phyloP scores from a whole-genome alignment of 2,113 vertebrate species.

The Melanotaenia duboulayi region DNA sequence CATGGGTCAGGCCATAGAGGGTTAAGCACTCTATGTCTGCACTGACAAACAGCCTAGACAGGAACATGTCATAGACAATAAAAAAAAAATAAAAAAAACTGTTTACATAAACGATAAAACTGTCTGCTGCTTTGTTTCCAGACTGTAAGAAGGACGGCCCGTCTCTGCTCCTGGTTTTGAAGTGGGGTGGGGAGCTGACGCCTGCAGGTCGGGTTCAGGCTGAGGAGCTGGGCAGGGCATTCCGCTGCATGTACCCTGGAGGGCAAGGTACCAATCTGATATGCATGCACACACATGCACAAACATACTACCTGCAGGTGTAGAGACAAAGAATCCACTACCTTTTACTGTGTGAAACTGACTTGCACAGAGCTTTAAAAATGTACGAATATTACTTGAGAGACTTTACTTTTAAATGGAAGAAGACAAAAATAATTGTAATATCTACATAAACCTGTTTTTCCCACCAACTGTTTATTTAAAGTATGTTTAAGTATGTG shows the following conservation, averaged over 20 bases:
- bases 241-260: constrained; percentile 98
- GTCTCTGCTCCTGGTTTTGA: constrained; percentile 92
- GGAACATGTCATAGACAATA: too few species aligned
- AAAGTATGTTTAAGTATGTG: too few species aligned
- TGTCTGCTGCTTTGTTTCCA: constrained; percentile 59
- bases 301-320: not conserved
- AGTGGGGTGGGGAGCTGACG: constrained; percentile 97
- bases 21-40: too few species aligned
- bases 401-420: too few species aligned
- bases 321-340: not conserved
- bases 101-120: not conserved
- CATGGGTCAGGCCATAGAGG: too few species aligned
- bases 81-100: too few species aligned
- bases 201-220: constrained; percentile 95
- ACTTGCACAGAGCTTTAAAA: not conserved
- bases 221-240: constrained; percentile 95
- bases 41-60: too few species aligned
- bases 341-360: not conserved
- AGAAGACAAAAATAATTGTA: too few species aligned
- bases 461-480: too few species aligned
- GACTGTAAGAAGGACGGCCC: constrained; percentile 85
- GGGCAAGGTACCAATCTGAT: constrained; percentile 88
- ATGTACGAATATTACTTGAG: too few species aligned
- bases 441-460: too few species aligned
- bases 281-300: not conserved